Conservation (phyloP, 1,140 invertebrate genomes). For the Ditylenchus dipsaci region DNA sequence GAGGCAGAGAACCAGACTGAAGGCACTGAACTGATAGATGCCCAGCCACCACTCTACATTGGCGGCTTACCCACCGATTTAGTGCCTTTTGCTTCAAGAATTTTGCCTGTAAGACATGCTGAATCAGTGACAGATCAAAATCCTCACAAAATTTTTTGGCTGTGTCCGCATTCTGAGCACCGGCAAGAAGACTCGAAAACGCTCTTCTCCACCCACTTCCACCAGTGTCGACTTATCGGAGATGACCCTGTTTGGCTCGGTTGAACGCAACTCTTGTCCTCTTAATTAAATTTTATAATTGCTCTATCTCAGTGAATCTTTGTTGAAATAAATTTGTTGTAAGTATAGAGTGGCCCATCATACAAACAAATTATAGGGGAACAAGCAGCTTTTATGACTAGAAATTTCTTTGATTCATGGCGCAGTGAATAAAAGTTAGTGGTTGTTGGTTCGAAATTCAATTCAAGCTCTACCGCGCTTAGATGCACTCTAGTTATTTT, state of each 20-base stretch:
- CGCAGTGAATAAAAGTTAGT: too few relatives aligned
- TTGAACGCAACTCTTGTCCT: slow-evolving; percentile 32
- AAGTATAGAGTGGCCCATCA: too few relatives aligned
- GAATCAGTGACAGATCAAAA: neutral
- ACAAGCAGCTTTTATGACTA: too few relatives aligned
- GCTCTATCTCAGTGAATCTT: too few relatives aligned
- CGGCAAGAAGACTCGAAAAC: slow-evolving; percentile 32
- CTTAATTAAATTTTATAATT: slow-evolving; percentile 26
- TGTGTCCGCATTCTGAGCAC: slow-evolving; percentile 40
- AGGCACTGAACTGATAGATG: slow-evolving; percentile 35
- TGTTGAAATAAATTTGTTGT: too few relatives aligned
- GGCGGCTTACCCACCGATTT: slow-evolving; percentile 42
- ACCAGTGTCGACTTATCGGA: slow-evolving; percentile 24
- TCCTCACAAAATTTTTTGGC: too few relatives aligned
- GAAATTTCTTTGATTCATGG: too few relatives aligned
- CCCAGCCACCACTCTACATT: slow-evolving; percentile 37
- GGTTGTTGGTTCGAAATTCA: too few relatives aligned
- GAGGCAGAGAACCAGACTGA: slow-evolving; percentile 44
- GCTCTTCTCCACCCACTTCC: neutral
- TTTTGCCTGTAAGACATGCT: slow-evolving; percentile 51
- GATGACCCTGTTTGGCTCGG: slow-evolving; percentile 33
- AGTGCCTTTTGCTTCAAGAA: slow-evolving; percentile 23
- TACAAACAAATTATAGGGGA: too few relatives aligned
- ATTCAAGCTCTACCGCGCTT: too few relatives aligned
- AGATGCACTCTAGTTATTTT: too few relatives aligned